Evolutionary conservation across 2,888 invertebrate species (phyloP).

Genomic region (Drosophila greeni): DNA sequence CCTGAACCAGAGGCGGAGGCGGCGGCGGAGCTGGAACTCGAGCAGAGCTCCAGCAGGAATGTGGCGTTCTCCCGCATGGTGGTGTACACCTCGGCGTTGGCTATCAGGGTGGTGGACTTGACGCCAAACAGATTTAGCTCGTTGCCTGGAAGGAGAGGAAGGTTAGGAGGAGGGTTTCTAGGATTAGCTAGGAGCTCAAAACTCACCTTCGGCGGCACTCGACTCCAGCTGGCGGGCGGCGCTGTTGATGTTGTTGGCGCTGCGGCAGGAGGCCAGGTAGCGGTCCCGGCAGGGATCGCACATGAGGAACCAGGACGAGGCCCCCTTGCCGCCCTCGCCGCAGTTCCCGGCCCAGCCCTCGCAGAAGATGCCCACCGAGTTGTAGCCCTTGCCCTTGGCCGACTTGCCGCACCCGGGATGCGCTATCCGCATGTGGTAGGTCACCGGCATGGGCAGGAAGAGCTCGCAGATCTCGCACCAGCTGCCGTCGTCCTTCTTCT

Average conservation of each 20-base stretch:
- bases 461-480: conserved; percentile 93
- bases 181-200: too few species aligned
- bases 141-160: conserved; percentile 50
- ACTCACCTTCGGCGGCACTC: conserved; percentile 52
- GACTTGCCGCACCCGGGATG: conserved; percentile 95
- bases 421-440: conserved; percentile 92
- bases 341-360: conserved; percentile 94
- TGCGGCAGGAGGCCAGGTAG: conserved; percentile 79
- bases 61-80: conserved; percentile 96
- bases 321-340: conserved; percentile 89
- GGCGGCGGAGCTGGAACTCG: conserved; percentile 78
- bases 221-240: conserved; percentile 74
- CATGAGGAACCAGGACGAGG: conserved; percentile 92
- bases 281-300: conserved; percentile 94
- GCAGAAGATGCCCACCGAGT: conserved; percentile 92
- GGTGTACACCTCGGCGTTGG: conserved; percentile 78
- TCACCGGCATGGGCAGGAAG: conserved; percentile 86
- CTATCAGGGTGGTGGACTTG: conserved; percentile 76
- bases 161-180: too few species aligned
- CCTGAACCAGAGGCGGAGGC: not conserved
- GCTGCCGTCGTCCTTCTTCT: conserved; percentile 78
- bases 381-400: conserved; percentile 93
- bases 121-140: conserved; percentile 79
- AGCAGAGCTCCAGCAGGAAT: conserved; percentile 92
- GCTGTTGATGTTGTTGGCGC: conserved; percentile 76